Evolutionary conservation across 1,140 invertebrate genomes (phyloP).

Genomic region (Neoseiulus cucumeris): DNA sequence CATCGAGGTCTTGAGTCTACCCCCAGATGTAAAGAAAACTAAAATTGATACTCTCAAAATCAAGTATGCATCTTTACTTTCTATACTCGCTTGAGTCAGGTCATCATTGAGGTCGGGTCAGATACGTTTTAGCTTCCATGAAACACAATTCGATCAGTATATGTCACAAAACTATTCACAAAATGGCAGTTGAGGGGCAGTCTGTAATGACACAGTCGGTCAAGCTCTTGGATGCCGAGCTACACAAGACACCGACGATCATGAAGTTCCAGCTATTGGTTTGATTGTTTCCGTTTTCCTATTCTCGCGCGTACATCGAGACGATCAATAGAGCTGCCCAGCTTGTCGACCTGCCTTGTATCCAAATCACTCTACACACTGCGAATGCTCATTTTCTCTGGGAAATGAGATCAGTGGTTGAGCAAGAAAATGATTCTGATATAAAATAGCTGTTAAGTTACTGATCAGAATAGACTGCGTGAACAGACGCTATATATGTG

Average conservation of each 20-base stretch:
- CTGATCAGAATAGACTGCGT: not conserved
- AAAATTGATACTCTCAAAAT: no score
- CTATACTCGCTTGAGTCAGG: no score
- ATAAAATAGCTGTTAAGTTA: not conserved
- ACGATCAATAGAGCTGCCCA: not conserved
- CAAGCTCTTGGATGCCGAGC: not conserved
- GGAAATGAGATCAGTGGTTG: not conserved
- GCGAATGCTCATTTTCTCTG: no score
- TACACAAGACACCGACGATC: not conserved
- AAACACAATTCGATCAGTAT: not conserved
- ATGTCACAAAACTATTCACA: slow-evolving; percentile 8
- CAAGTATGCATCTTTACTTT: no score
- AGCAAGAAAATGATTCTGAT: not conserved
- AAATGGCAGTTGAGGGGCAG: no score
- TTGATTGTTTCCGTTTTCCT: not conserved
- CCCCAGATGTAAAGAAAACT: no score
- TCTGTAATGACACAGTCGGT: no score
- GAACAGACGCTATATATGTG: not conserved
- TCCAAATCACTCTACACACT: no score
- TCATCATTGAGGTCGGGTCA: no score
- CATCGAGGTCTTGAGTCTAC: no score
- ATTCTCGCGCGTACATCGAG: not conserved
- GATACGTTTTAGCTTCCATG: not conserved
- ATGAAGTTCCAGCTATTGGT: not conserved
- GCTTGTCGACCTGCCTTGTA: not conserved